A percentile compares a stretch with the other conserved stretches of the same genome.
These are phyloP conservation scores for Geophilus truncorum DNA, from an alignment of 2,888 invertebrate genomes.

Conservation along the genomic window DNA sequence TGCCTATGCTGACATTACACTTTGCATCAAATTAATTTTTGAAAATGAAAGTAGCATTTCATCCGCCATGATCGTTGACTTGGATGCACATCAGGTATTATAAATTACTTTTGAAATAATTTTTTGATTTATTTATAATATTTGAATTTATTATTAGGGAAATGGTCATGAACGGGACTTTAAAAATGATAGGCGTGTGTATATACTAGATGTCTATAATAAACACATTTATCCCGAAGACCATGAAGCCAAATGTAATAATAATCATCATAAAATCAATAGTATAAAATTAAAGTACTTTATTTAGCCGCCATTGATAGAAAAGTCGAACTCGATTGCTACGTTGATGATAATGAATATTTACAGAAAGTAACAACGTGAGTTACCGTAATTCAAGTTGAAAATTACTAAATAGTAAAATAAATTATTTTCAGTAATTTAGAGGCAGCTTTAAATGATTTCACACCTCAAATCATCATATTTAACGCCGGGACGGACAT, in stretches of 20 bases:
- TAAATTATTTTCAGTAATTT: constrained; percentile 56
- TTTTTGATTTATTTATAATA: neutral
- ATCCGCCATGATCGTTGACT: constrained; percentile 72
- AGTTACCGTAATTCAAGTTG: constrained; percentile 44
- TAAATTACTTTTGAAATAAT: no score
- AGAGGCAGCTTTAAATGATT: constrained; percentile 62
- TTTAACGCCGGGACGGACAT: constrained; percentile 93
- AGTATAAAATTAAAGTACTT: no score
- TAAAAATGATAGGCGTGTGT: constrained; percentile 63
- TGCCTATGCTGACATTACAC: constrained; percentile 81
- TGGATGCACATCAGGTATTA: constrained; percentile 89
- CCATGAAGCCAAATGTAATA: constrained; percentile 60
- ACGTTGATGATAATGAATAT: constrained; percentile 53
- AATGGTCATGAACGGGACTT: constrained; percentile 85
- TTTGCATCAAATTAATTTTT: constrained; percentile 66
- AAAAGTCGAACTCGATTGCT: constrained; percentile 61
- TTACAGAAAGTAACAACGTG: constrained; percentile 62
- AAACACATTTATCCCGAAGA: constrained; percentile 74
- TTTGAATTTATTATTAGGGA: constrained; percentile 56
- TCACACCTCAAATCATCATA: constrained; percentile 72
- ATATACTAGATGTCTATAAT: constrained; percentile 83
- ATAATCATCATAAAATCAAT: no score
- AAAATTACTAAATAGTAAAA: neutral
- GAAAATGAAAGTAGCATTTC: constrained; percentile 51
- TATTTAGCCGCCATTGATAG: constrained; percentile 60